Conservation (phyloP, 2,888 invertebrate species). For the Pherbina coryleti region DNA sequence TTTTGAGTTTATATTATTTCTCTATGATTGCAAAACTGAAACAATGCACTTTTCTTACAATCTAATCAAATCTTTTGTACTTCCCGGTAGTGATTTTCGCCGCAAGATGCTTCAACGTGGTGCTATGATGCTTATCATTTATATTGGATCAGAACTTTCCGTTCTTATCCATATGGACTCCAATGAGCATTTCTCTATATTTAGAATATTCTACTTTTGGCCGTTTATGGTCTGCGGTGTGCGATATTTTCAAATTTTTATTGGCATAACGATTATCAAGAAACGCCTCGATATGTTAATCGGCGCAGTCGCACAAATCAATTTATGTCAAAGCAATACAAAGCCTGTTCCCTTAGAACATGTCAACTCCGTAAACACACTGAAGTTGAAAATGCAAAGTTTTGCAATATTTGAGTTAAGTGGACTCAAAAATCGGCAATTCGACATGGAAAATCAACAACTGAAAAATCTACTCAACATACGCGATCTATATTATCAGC, state of each 20-base stretch:
- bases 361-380: background rate
- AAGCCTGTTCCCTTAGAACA: background rate
- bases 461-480: constrained; percentile 56
- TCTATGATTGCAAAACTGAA: background rate
- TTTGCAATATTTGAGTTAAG: background rate
- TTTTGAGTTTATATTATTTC: background rate
- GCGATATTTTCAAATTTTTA: constrained; percentile 65
- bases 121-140: constrained; percentile 52
- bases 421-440: constrained; percentile 19
- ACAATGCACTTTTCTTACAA: background rate
- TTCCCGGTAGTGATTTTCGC: constrained; percentile 46
- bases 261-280: constrained; percentile 56
- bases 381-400: constrained; percentile 15
- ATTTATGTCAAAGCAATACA: constrained; percentile 38
- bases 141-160: constrained; percentile 52
- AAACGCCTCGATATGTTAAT: constrained; percentile 58
- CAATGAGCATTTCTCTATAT: constrained; percentile 48
- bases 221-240: constrained; percentile 59
- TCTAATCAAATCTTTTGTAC: background rate
- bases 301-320: constrained; percentile 51
- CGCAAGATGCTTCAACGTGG: constrained; percentile 43
- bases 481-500: constrained; percentile 62
- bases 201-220: constrained; percentile 60
- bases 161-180: constrained; percentile 49
- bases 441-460: constrained; percentile 44